Conservation (phyloP, 2,113 vertebrate species). For the Notarius lentiginosus region DNA sequence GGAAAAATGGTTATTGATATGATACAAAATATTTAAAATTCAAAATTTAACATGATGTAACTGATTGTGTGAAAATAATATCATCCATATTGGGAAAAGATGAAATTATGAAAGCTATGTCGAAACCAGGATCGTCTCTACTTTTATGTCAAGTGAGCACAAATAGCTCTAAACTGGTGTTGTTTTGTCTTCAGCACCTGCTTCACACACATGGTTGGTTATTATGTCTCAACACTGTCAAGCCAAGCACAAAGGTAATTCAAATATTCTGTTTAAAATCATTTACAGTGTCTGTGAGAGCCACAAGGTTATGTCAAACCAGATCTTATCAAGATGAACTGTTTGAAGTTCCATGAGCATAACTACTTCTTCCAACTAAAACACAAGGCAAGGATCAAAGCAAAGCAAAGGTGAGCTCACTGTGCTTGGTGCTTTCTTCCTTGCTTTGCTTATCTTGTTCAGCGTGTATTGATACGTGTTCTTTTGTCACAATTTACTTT, state of each 20-base stretch:
- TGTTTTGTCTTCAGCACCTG: slow-evolving; percentile 15
- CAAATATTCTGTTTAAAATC: background rate
- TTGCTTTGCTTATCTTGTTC: slow-evolving; percentile 24
- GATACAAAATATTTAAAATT: background rate
- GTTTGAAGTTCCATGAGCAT: slow-evolving; percentile 17
- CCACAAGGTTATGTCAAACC: background rate
- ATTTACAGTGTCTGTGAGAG: slow-evolving; percentile 5
- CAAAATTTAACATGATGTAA: background rate
- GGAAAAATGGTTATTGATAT: background rate
- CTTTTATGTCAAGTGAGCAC: background rate
- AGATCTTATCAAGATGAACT: slow-evolving; percentile 23
- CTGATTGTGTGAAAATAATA: background rate
- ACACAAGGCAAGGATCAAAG: slow-evolving; percentile 23
- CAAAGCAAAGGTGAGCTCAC: slow-evolving; percentile 9
- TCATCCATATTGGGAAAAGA: background rate
- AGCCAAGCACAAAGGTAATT: background rate
- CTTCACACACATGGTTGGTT: background rate
- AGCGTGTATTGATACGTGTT: background rate
- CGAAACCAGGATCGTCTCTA: background rate
- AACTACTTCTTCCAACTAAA: slow-evolving; percentile 29
- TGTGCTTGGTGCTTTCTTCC: background rate
- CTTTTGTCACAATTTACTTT: slow-evolving; percentile 32
- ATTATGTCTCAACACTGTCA: slow-evolving; percentile 7
- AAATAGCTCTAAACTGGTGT: background rate
- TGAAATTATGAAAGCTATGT: background rate